These are phyloP conservation scores for Eupithecia dodoneata DNA, from an alignment of 2,888 invertebrate genomes.

Conservation along the genomic window DNA sequence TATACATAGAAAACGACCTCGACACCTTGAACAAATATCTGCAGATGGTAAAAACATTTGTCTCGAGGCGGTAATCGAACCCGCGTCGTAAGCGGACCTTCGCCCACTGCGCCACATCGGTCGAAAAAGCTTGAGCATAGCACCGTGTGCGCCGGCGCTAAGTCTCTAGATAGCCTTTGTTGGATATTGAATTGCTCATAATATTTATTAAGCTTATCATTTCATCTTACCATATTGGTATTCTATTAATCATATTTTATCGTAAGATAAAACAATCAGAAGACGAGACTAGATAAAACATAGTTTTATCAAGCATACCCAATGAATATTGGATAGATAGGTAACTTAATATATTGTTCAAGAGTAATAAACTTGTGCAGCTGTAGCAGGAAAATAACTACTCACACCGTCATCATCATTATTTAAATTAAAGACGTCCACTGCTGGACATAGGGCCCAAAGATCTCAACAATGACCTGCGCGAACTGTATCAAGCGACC, in stretches of 20 bases:
- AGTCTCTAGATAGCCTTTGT: neutral
- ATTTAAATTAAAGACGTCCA: neutral
- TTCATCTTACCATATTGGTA: slow-evolving; percentile 5
- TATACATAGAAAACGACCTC: too few species aligned
- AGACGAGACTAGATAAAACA: slow-evolving; percentile 26
- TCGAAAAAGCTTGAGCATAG: too few species aligned
- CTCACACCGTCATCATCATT: neutral
- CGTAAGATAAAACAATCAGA: slow-evolving; percentile 6
- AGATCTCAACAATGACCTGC: neutral
- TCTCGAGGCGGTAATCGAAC: too few species aligned
- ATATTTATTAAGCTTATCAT: neutral
- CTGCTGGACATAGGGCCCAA: neutral
- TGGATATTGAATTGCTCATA: slow-evolving; percentile 5
- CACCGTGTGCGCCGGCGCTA: too few species aligned
- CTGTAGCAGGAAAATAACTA: neutral
- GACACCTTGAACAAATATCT: too few species aligned
- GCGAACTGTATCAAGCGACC: neutral
- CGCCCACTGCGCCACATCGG: too few species aligned
- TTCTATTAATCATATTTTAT: slow-evolving; percentile 6
- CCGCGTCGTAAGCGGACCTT: too few species aligned
- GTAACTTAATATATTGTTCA: neutral
- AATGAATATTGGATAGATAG: slow-evolving; percentile 15
- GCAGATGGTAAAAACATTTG: too few species aligned
- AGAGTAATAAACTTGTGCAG: neutral
- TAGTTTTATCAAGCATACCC: slow-evolving; percentile 22